phyloP scores from a whole-genome alignment of 2,888 invertebrate genomes.

The Lasiommata megera region DNA sequence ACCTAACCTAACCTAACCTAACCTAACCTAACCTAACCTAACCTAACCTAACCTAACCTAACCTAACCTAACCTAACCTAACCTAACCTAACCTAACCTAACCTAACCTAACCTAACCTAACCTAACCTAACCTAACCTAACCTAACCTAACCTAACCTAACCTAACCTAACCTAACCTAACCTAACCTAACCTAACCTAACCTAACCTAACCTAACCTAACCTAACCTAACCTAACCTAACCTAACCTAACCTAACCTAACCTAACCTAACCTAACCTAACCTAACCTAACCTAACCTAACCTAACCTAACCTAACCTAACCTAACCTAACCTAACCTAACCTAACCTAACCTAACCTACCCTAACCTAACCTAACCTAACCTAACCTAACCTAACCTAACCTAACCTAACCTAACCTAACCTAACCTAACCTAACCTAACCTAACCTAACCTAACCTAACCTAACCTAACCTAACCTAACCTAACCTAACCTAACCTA shows the following conservation, averaged over 20 bases:
- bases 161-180: not conserved
- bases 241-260: constrained; percentile 29
- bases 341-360: no score
- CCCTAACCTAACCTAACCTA: no score
- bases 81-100: constrained; percentile 24
- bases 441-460: constrained; percentile 28
- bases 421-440: constrained; percentile 28
- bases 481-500: constrained; percentile 32
- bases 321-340: constrained; percentile 27
- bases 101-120: constrained; percentile 25
- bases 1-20: no score
- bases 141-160: not conserved
- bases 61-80: constrained; percentile 19
- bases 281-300: constrained; percentile 32
- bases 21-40: no score
- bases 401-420: constrained; percentile 25
- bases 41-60: constrained; percentile 20
- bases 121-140: constrained; percentile 22
- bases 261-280: constrained; percentile 30
- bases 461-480: constrained; percentile 30
- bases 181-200: constrained; percentile 27
- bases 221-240: constrained; percentile 29
- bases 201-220: constrained; percentile 32
- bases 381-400: constrained; percentile 34
- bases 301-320: constrained; percentile 30